phyloP scores from a whole-genome alignment of 2,888 invertebrate species.

The Drosophila falleni region DNA sequence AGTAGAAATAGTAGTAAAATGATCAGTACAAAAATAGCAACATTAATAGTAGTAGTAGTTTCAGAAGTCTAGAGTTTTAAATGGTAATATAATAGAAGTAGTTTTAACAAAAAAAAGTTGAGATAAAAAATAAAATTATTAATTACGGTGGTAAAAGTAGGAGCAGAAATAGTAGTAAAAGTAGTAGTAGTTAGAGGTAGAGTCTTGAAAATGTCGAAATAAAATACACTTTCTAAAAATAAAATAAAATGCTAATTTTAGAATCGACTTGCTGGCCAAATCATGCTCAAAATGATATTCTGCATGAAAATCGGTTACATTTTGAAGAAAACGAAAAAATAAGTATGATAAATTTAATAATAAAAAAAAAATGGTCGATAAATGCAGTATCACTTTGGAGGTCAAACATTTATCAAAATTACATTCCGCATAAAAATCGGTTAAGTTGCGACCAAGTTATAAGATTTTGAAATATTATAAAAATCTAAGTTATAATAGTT shows the following conservation, averaged over 20 bases:
- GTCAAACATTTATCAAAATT: neutral
- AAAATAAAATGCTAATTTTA: neutral
- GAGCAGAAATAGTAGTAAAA: neutral
- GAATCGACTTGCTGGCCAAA: neutral
- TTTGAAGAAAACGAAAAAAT: too few species aligned
- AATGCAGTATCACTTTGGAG: neutral
- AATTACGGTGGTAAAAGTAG: neutral
- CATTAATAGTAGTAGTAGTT: rapidly evolving
- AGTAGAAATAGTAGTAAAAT: neutral
- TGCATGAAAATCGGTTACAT: too few species aligned
- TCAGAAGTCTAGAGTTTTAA: neutral
- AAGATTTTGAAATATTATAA: neutral
- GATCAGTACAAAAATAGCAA: neutral
- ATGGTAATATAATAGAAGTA: neutral
- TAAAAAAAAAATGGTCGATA: too few species aligned
- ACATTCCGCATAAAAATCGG: too few species aligned
- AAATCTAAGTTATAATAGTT: neutral
- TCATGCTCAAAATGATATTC: neutral
- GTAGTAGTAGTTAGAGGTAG: too few species aligned
- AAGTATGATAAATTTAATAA: too few species aligned
- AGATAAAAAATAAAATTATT: neutral
- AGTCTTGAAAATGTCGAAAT: neutral
- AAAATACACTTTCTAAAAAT: too few species aligned
- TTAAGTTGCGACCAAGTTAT: neutral
- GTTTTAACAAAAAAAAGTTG: neutral